Base-by-base conservation (phyloP, 2,797 vertebrate species). In the Diceros bicornis region DNA sequence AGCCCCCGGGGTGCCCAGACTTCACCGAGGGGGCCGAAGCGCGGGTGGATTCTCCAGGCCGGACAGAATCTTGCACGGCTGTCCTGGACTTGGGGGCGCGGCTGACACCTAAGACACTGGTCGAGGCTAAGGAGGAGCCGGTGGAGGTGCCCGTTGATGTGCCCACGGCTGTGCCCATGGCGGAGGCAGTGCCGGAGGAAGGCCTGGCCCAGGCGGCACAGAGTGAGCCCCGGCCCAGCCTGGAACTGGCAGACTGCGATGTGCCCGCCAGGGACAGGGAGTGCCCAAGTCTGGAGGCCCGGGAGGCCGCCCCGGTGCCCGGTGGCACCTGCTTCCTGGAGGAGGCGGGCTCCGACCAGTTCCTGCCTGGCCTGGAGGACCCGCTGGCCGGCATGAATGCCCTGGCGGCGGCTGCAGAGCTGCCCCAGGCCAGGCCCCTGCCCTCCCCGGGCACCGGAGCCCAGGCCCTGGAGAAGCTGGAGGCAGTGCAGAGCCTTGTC, bases 361-460 rank as follows among this genome's bases (percentile, higher is more conserved):
- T 95, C 55, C 97, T 95, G 14, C 97, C 98, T 52, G 55, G 97
- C 95, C 95, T 98, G 93, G 99, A 99, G 0, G 99, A 99, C 98
- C 99, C 99, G 0, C 98, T 99, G 99, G 99, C 99, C 0, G 99
- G 99, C 79, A 99, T 99, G 99, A 99, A 99, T 0, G 99, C 99
- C 29, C 98, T 99, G 97, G 99, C 99, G 16, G 99, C 99, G 0
- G 99, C 99, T 20, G 99, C 99, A 0, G 99, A 99, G 97, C 99
- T 99, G 97, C 99, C 99, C 55, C 99, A 99, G 96, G 99, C 99
- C 57, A 98, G 98, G 83, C 98, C 99, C 34, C 75, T 98, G 91
- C 68, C 98, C 62, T 98, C 96, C 81, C 96, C 62, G 32, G 96
- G 9, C 52, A 0, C 96, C 0, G 68, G 98, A 4, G 9, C 98